Conservation (phyloP, 2,888 invertebrate genomes). For the Hydroisotoma schaefferi region DNA sequence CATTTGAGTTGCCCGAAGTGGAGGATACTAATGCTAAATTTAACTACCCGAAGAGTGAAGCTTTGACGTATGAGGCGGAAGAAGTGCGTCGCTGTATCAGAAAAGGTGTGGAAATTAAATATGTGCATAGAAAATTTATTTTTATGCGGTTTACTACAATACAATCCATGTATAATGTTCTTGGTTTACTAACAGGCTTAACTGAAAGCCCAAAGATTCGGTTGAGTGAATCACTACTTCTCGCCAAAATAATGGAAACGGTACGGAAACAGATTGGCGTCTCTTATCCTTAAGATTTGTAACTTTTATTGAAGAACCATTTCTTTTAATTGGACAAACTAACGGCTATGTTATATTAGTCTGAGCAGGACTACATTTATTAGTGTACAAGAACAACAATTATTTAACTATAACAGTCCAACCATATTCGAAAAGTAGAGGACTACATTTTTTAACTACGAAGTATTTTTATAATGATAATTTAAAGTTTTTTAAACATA, state of each 20-base stretch:
- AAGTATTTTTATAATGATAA: no score
- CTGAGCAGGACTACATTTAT: no score
- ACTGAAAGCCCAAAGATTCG: constrained; percentile 66
- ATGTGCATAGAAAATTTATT: neutral
- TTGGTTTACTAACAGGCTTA: constrained; percentile 57
- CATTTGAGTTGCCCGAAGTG: constrained; percentile 63
- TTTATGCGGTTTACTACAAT: no score
- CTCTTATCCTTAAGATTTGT: constrained; percentile 55
- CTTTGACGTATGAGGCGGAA: constrained; percentile 71
- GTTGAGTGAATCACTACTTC: constrained; percentile 65
- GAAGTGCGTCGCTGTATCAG: constrained; percentile 70
- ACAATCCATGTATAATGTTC: neutral
- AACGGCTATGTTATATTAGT: neutral
- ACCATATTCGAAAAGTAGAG: no score
- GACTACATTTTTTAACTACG: no score
- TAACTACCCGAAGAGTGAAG: constrained; percentile 69
- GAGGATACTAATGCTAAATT: constrained; percentile 55
- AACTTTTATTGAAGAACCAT: no score
- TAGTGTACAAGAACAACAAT: no score
- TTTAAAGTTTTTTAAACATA: no score
- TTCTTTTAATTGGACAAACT: neutral
- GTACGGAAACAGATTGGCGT: constrained; percentile 68
- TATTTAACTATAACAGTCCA: no score
- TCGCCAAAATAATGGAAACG: constrained; percentile 69
- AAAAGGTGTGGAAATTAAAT: constrained; percentile 55